These are phyloP conservation scores for Fundulus diaphanus DNA, from an alignment of 2,797 vertebrate genomes.

Conservation along the genomic window DNA sequence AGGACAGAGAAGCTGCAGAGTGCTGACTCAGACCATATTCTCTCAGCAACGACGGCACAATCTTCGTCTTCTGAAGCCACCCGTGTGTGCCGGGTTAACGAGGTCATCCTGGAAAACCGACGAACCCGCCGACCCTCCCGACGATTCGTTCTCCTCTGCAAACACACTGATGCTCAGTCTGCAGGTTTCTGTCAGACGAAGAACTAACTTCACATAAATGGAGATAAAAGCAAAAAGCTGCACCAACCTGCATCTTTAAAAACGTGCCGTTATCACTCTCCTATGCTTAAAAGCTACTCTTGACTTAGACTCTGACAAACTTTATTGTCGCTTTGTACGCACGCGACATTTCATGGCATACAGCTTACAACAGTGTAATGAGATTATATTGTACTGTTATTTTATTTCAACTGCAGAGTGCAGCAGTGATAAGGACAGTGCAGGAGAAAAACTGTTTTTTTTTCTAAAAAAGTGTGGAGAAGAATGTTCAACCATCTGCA, in stretches of 20 bases:
- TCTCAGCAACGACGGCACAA: constrained; percentile 15
- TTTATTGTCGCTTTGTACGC: too few relatives aligned
- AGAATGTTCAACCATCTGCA: too few relatives aligned
- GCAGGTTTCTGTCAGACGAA: constrained; percentile 6
- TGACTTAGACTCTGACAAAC: too few relatives aligned
- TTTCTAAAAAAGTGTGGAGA: too few relatives aligned
- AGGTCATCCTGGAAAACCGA: constrained; percentile 16
- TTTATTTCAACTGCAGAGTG: too few relatives aligned
- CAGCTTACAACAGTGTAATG: too few relatives aligned
- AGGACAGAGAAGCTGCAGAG: constrained; percentile 21
- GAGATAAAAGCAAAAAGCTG: background rate
- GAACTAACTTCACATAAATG: background rate
- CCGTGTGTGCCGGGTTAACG: constrained; percentile 5
- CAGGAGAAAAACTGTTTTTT: too few relatives aligned
- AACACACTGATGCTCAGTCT: constrained; percentile 8
- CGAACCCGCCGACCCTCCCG: constrained; percentile 17
- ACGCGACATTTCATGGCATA: too few relatives aligned
- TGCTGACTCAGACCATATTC: constrained; percentile 44
- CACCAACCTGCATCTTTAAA: background rate
- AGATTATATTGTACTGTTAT: too few relatives aligned
- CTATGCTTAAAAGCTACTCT: background rate
- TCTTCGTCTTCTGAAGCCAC: constrained; percentile 15
- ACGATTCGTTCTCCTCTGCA: constrained; percentile 9
- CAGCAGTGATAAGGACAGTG: too few relatives aligned
- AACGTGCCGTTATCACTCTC: background rate